Percentiles rank a stretch among this genome's conserved stretches.
These are phyloP conservation scores for Neogobius melanostomus DNA, from an alignment of 2,113 vertebrate species.

Conservation along the genomic window DNA sequence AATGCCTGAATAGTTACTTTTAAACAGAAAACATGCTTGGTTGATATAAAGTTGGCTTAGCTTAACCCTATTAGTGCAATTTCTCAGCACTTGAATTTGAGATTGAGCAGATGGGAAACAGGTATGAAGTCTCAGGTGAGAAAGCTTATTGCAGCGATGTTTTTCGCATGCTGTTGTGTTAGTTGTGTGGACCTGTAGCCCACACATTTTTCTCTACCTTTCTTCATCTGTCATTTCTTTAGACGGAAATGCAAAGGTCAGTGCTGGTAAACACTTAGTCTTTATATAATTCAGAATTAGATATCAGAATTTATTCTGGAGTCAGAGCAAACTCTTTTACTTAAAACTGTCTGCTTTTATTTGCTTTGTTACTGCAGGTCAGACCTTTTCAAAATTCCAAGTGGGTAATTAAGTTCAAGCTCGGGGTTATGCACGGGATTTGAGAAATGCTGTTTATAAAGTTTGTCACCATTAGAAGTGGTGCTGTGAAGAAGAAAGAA, in stretches of 20 bases:
- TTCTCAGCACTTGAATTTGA: background rate
- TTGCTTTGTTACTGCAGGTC: background rate
- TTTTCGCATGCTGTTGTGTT: background rate
- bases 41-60: background rate
- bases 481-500: background rate
- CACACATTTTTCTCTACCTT: too few species aligned
- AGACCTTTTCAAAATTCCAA: slow-evolving; percentile 24
- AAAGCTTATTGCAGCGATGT: background rate
- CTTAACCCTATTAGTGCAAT: background rate
- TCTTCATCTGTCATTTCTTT: background rate
- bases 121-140: background rate
- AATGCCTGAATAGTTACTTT: background rate
- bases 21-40: background rate
- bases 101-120: background rate
- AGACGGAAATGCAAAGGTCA: background rate
- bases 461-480: background rate
- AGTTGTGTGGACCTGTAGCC: background rate
- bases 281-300: too few species aligned
- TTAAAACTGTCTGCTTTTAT: background rate
- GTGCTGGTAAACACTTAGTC: background rate
- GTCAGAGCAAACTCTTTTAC: slow-evolving; percentile 11
- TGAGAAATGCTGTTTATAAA: background rate
- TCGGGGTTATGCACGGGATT: background rate
- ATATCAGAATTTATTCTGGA: too few species aligned
- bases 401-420: slow-evolving; percentile 10